These are phyloP conservation scores for Salvelinus sp. DNA, from an alignment of 2,113 vertebrate species.

Conservation along the genomic window DNA sequence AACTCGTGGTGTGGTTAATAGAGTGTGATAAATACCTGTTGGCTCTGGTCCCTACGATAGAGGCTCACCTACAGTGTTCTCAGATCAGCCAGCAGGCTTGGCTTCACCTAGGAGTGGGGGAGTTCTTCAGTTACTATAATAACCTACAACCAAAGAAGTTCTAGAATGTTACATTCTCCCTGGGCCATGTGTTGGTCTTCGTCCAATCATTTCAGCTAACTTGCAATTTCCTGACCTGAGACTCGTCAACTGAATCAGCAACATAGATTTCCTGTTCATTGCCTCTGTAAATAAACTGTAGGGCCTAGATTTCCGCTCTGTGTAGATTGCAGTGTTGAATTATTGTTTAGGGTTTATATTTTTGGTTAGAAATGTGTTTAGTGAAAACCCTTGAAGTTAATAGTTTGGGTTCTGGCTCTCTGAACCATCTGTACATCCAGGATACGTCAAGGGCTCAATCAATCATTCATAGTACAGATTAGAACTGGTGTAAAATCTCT, in stretches of 20 bases:
- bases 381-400: no score
- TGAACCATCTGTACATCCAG: no score
- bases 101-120: no score
- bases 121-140: not conserved
- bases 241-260: not conserved
- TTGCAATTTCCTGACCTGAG: not conserved
- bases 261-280: not conserved
- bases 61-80: not conserved
- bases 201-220: not conserved
- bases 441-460: no score
- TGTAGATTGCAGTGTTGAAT: not conserved
- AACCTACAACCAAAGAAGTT: not conserved
- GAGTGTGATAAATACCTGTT: not conserved
- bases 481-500: not conserved
- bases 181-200: not conserved
- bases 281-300: no score
- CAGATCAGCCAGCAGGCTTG: conserved; percentile 2
- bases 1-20: not conserved
- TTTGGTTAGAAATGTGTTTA: not conserved
- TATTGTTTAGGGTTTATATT: not conserved
- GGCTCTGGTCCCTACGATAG: no score
- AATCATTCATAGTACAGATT: not conserved
- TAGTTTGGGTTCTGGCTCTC: no score
- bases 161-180: not conserved
- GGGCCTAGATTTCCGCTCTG: not conserved